phyloP scores from a whole-genome alignment of 2,888 invertebrate genomes.

The Nomada flava region DNA sequence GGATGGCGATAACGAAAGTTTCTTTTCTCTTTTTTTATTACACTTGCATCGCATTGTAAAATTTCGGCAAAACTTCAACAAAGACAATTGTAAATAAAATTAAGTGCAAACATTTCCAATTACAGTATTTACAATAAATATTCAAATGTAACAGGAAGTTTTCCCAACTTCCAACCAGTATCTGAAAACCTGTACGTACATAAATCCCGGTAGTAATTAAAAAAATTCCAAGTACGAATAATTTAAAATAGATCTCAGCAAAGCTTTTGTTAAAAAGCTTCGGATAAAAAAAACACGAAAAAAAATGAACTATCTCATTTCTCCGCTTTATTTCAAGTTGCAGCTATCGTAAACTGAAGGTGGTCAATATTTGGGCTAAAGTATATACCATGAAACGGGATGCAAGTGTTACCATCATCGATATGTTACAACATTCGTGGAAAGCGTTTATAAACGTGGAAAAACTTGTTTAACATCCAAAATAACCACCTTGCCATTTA shows the following conservation, averaged over 20 bases:
- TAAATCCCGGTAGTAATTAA: constrained; percentile 21
- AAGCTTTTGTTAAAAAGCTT: constrained; percentile 5
- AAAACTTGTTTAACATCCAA: constrained; percentile 72
- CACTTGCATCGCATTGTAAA: constrained; percentile 57
- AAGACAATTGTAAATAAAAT: constrained; percentile 29
- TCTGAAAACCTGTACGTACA: constrained; percentile 29
- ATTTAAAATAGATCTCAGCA: constrained; percentile 26
- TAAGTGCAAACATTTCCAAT: constrained; percentile 22
- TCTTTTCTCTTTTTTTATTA: constrained; percentile 35
- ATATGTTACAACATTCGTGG: constrained; percentile 65
- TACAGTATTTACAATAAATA: constrained; percentile 60
- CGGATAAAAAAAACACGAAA: constrained; percentile 15
- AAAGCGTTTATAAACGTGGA: constrained; percentile 70
- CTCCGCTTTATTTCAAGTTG: constrained; percentile 5
- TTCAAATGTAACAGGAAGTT: constrained; percentile 34
- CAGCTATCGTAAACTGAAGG: constrained; percentile 29
- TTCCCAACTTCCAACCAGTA: constrained; percentile 9
- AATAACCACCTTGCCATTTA: constrained; percentile 72
- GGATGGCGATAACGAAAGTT: constrained; percentile 45
- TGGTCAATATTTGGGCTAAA: constrained; percentile 36
- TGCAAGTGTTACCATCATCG: constrained; percentile 64
- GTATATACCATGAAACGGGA: constrained; percentile 35
- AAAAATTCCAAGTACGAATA: constrained; percentile 15
- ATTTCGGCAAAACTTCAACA: constrained; percentile 22
- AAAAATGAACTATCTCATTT: background rate